Base-by-base conservation (phyloP, 2,888 invertebrate genomes). In the Xiphydria camelus region DNA sequence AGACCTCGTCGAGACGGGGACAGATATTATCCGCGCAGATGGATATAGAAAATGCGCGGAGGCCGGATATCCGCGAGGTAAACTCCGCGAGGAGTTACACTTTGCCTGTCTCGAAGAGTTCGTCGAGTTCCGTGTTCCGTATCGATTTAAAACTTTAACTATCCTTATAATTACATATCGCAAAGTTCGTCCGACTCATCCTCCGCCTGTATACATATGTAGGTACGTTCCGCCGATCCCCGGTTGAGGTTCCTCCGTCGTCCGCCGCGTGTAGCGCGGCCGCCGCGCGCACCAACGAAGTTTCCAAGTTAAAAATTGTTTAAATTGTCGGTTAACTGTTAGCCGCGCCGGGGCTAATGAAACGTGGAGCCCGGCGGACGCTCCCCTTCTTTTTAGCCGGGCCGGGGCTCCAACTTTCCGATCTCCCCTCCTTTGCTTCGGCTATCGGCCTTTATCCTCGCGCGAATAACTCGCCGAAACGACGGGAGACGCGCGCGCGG, bases 221-320 rank as follows among this genome's bases (percentile, higher is more conserved):
- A n/a, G n/a, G n/a, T n/a, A n/a, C 29, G 12, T 29, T 29, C 29
- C 29, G 29, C 15, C 29, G 6, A 14, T 12, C 15, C 15, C 29
- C 29, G 29, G 12, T 29, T 12, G 1, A 14, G 14, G 14, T 14
- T 15, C 29, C 29, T 29, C 29, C 29, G 29, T n/a, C n/a, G n/a
- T n/a, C n/a, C n/a, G n/a, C n/a, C n/a, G n/a, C n/a, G n/a, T n/a
- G n/a, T 23, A 6, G 23, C 6, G 7, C 34, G 34, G 15, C 9
- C 34, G 15, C 18, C 25, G 45, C 31, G 39, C 45, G 31, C 5
- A 29, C 32, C 20, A 12, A 14, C 44, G 56, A 66, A 67, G 62
- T 66, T 66, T 55, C 59, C 45, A 68, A 69, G 64, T 72, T 72
- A 72, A 72, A 71, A 72, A 72, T 72, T 72, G 70, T 65, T 72